These are phyloP conservation scores for Agrochola macilenta DNA, from an alignment of 2,888 invertebrate genomes.

Conservation along the genomic window DNA sequence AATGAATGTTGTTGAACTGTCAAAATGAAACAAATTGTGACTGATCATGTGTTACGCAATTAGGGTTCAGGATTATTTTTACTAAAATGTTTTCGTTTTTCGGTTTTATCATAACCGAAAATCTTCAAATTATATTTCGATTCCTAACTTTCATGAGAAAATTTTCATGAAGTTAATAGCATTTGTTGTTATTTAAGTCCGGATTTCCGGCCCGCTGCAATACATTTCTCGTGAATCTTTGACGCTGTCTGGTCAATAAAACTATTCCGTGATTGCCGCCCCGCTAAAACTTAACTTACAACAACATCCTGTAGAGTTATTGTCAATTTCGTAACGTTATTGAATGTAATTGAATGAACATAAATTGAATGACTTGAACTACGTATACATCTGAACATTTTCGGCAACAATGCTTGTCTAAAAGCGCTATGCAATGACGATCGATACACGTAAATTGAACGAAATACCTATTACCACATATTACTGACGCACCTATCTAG, in stretches of 20 bases:
- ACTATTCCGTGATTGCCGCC: background rate
- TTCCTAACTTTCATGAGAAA: no score
- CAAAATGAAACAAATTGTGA: no score
- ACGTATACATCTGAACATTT: background rate
- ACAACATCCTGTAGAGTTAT: background rate
- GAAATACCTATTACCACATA: conserved; percentile 8
- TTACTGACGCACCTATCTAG: conserved; percentile 17
- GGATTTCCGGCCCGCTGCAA: background rate
- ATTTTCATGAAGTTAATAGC: background rate
- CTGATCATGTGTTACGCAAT: no score
- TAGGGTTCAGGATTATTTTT: no score
- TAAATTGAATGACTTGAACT: conserved; percentile 13
- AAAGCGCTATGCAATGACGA: background rate
- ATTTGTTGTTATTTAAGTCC: background rate
- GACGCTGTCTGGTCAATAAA: background rate
- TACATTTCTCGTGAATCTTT: background rate
- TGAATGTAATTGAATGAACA: conserved; percentile 31
- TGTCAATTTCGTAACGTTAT: background rate
- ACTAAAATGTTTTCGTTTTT: no score
- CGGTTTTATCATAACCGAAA: no score
- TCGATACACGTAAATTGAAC: conserved; percentile 2
- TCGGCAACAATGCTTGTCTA: background rate
- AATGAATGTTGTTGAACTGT: no score
- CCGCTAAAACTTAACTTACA: background rate
- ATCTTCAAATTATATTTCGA: background rate